phyloP scores from a whole-genome alignment of 2,797 vertebrate species.

The Huso huso region DNA sequence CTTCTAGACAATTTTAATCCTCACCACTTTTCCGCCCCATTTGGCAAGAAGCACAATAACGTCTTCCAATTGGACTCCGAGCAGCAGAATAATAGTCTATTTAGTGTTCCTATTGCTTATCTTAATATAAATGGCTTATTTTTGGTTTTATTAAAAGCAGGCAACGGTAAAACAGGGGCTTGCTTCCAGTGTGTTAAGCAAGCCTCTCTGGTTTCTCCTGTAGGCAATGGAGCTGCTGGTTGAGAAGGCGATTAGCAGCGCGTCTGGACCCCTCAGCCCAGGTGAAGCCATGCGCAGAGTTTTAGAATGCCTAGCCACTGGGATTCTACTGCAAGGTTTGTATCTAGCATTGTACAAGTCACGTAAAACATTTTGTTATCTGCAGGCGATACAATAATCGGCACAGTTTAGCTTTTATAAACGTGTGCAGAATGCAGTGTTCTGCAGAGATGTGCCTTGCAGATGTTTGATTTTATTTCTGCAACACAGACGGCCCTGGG shows the following conservation, averaged over 20 bases:
- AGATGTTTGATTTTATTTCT: neutral
- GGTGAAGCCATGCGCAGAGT: constrained; percentile 62
- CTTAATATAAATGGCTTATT: too few relatives aligned
- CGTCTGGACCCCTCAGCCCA: constrained; percentile 48
- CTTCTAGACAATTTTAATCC: too few relatives aligned
- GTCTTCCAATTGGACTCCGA: too few relatives aligned
- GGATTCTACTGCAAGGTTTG: constrained; percentile 60
- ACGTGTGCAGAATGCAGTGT: neutral
- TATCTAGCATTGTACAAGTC: neutral
- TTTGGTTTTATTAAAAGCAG: too few relatives aligned
- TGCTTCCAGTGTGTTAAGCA: too few relatives aligned
- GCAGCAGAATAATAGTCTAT: too few relatives aligned
- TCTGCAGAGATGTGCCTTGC: neutral
- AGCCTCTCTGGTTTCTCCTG: too few relatives aligned
- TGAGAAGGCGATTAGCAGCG: constrained; percentile 65
- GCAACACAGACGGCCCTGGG: constrained; percentile 61
- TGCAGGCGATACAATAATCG: neutral
- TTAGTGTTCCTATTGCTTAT: too few relatives aligned
- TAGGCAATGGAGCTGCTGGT: constrained; percentile 67
- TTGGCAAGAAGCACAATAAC: too few relatives aligned
- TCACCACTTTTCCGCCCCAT: too few relatives aligned
- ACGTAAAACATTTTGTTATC: neutral
- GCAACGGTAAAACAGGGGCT: too few relatives aligned
- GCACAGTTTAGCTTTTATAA: neutral
- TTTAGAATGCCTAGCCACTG: constrained; percentile 61